Base-by-base conservation (phyloP, 2,888 invertebrate genomes). In the Cephalotes varians region DNA sequence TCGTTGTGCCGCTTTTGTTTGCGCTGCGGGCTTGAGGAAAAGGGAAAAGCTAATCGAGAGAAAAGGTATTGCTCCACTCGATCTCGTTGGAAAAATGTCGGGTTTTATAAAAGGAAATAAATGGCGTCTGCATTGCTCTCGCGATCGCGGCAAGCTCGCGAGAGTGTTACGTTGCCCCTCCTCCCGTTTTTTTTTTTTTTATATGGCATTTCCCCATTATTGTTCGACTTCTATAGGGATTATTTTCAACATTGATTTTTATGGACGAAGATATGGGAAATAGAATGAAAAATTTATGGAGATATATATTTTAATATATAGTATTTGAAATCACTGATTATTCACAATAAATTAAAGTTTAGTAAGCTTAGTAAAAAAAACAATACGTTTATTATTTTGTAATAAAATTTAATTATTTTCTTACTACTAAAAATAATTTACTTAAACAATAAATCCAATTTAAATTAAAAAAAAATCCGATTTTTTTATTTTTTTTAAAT, bases 21-120 rank as follows among this genome's bases (percentile, higher is more conserved):
- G 56, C 71, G 44, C 56, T 77, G 56, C 44, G 28, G 44, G 44
- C 56, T 69, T 56, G 77, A 76, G 71, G 25, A 79, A 79, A 58
- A 79, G 77, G 56, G 56, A 56, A 58, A 79, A 71, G 77, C 71
- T 79, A 79, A 79, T 79, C 77, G 77, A 79, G 77, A 79, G 77
- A 79, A 69, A 79, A 79, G 77, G 71, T 79, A 79, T 79, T 79
- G 77, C 77, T 56, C 56, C 71, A 79, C 77, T 79, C 77, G 77
- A 79, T 79, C 77, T 79, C 77, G 77, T 79, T 44, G 77, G 71
- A 56, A 71, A 79, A 79, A 79, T 71, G 69, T 69, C 77, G 49
- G 31, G 44, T 79, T 71, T 79, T 79, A 62, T 71, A 69, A 71
- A 71, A 67, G 77, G 25, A 79, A 69, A 79, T 79, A 79, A 79